Conservation (phyloP, 2,888 invertebrate genomes). For the Apantesis nais region DNA sequence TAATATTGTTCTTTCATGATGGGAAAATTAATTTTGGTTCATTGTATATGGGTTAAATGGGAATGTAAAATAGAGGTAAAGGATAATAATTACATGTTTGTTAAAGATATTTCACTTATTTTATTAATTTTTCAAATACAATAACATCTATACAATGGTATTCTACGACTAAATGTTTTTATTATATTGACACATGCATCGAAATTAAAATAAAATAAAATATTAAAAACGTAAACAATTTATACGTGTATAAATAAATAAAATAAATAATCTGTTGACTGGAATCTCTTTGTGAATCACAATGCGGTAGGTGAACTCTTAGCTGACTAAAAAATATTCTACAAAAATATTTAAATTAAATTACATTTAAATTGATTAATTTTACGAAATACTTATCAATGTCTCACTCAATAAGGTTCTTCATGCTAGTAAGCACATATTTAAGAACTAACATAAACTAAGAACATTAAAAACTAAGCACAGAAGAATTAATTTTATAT, state of each 20-base stretch:
- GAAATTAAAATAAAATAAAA: constrained; percentile 55
- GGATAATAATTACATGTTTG: background rate
- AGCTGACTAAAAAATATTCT: constrained; percentile 31
- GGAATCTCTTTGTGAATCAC: constrained; percentile 54
- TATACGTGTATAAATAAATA: constrained; percentile 49
- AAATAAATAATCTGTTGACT: constrained; percentile 53
- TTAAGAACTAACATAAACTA: background rate
- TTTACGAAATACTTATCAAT: constrained; percentile 22
- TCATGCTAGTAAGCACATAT: constrained; percentile 24
- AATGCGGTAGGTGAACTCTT: constrained; percentile 45
- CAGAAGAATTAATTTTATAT: background rate
- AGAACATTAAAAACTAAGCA: constrained; percentile 1
- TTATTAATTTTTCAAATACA: constrained; percentile 84
- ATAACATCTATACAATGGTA: constrained; percentile 86
- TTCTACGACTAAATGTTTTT: constrained; percentile 79
- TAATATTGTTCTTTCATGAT: too few species aligned
- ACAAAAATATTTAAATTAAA: constrained; percentile 32
- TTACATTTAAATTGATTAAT: constrained; percentile 18
- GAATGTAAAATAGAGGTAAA: background rate
- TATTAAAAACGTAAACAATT: constrained; percentile 39
- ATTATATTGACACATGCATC: constrained; percentile 81
- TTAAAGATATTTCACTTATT: constrained; percentile 61
- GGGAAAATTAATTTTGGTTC: too few species aligned
- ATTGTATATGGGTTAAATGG: too few species aligned
- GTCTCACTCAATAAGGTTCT: constrained; percentile 38